A percentile compares a stretch with the other conserved stretches of the same genome.
phyloP scores from a whole-genome alignment of 2,888 invertebrate genomes.

The Agonopterix subpropinquella region DNA sequence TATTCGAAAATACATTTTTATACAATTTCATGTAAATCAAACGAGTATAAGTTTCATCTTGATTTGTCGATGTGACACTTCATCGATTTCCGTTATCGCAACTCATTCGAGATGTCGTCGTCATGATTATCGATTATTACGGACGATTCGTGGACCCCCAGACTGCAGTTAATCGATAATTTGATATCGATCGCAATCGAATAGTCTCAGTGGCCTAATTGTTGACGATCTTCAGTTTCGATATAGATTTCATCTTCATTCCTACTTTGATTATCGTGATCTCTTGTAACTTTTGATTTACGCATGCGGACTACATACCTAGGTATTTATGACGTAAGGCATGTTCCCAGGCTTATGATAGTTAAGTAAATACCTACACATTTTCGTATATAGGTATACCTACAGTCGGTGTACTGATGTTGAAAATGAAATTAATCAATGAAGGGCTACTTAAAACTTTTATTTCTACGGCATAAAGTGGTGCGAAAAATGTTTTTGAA shows the following conservation, averaged over 20 bases:
- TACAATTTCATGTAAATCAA: no score
- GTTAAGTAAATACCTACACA: no score
- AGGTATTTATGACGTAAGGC: neutral
- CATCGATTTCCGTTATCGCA: neutral
- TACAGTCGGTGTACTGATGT: no score
- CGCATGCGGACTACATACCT: neutral
- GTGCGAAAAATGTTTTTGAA: no score
- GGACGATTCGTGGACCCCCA: neutral
- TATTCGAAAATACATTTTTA: no score
- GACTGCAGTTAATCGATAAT: conserved; percentile 1
- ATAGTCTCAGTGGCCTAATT: conserved; percentile 1
- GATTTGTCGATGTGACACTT: neutral
- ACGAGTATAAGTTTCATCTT: no score
- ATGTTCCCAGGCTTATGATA: neutral
- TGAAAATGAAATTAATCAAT: no score
- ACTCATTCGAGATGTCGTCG: neutral
- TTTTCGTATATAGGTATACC: no score
- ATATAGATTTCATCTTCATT: neutral
- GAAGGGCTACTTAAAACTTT: no score
- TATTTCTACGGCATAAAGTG: no score
- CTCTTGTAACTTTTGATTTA: neutral
- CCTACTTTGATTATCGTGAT: neutral
- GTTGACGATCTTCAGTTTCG: neutral
- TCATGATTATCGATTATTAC: neutral
- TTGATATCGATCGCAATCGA: neutral